Percentiles rank a stretch among this genome's conserved stretches.
phyloP scores from a whole-genome alignment of 2,113 vertebrate species.

The Centrocercus urophasianus region DNA sequence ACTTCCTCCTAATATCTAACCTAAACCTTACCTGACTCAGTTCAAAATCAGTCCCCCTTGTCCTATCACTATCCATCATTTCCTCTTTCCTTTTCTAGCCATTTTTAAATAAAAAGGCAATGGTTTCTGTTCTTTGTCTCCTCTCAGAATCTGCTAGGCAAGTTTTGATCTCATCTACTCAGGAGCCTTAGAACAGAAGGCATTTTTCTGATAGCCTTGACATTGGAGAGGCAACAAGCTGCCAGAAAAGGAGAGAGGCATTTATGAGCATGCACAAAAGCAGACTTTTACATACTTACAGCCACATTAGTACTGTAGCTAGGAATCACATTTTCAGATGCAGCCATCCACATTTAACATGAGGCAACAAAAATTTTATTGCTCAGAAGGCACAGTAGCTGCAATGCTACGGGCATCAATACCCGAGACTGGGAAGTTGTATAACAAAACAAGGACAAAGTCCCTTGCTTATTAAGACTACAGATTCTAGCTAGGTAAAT shows the following conservation, averaged over 20 bases:
- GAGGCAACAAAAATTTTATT: background rate
- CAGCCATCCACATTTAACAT: background rate
- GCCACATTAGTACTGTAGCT: background rate
- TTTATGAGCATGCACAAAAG: background rate
- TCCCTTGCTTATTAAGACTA: background rate
- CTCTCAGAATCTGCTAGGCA: background rate
- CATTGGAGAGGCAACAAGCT: background rate
- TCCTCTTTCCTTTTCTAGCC: background rate
- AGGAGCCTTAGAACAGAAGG: background rate
- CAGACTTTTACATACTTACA: background rate
- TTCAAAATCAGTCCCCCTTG: too few relatives aligned
- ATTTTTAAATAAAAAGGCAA: background rate
- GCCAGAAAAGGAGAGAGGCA: background rate
- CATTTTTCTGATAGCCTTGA: background rate
- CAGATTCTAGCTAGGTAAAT: background rate
- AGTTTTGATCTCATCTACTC: slow-evolving; percentile 13
- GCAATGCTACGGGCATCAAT: background rate
- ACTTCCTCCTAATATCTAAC: too few relatives aligned
- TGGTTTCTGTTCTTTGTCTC: background rate
- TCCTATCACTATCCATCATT: too few relatives aligned
- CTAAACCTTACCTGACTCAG: too few relatives aligned
- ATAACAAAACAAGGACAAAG: background rate
- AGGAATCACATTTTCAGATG: background rate
- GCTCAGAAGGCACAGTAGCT: background rate
- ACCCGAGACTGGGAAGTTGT: background rate